Evolutionary conservation across 2,113 vertebrate genomes (phyloP), one percentile per base, ranked within the genome.

Genomic region (Atractosteus spatula): DNA sequence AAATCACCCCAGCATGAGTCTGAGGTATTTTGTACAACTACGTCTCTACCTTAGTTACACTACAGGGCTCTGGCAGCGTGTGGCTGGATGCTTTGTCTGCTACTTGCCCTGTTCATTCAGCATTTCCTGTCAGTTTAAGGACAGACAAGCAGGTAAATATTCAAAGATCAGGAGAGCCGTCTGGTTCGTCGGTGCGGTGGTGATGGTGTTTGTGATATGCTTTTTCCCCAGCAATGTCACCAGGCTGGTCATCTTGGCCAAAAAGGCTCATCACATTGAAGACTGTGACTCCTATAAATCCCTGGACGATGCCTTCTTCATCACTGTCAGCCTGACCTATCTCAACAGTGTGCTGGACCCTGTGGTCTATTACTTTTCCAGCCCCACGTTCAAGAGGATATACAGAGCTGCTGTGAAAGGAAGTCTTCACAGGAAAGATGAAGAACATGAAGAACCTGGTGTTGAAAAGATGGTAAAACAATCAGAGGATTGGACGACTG

Each of bases 311-410:
- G 16, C 47, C 0, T 91, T 91, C 61, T 88, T 81, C 74, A 62
- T 84, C 77, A 81, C 83, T 29, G 76, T 91, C 7, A 84, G 80
- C 71, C 67, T 91, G 55, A 91, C 89, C 3, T 90, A 91, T 66
- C 80, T 91, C 66, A 90, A 91, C 80, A 90, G 84, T 4, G 45
- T 71, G 54, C 55, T 91, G 72, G 86, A 91, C 66, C 88, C 88
- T 2, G 17, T 89, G 7, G 71, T 91, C 62, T 91, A 90, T 77
- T 87, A 91, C 77, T 89, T 91, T 71, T 89, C 87, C 71, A 91
- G 82, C 68, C 69, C 90, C 0, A 11, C 69, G 11, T 83, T 88
- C 54, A 51, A 51, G 10, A 5, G 47, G 62, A 11, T 11, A 16
- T 64, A 29, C 62, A 64, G 14, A 64, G 41, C 17, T 29, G 62